These are phyloP conservation scores for Andricus quercusramuli DNA, from an alignment of 2,888 invertebrate genomes.

Conservation along the genomic window DNA sequence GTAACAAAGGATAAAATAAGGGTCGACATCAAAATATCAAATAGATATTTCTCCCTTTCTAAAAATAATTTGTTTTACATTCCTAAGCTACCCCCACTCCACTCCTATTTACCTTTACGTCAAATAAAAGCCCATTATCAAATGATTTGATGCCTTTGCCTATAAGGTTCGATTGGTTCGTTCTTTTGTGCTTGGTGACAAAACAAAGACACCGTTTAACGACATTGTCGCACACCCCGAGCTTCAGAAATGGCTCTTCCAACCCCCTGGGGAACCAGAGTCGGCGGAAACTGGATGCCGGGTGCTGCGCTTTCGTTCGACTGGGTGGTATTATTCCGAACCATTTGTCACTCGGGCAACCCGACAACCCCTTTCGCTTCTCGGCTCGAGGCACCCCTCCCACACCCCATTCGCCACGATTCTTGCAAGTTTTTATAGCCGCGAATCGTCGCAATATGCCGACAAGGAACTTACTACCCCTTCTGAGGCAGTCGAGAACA, in stretches of 20 bases:
- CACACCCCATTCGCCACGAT: conserved; percentile 47
- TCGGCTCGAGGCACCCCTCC: conserved; percentile 52
- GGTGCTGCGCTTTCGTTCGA: conserved; percentile 65
- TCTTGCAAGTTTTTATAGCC: conserved; percentile 74
- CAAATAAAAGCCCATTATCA: neutral
- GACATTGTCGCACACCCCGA: conserved; percentile 66
- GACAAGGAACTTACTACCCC: conserved; percentile 75
- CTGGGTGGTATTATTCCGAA: conserved; percentile 77
- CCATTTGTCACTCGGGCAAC: conserved; percentile 77
- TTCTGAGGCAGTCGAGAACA: conserved; percentile 63
- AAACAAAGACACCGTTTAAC: conserved; percentile 73
- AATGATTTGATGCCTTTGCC: neutral
- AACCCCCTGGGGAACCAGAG: conserved; percentile 52
- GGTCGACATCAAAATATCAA: neutral
- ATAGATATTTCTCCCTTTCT: neutral
- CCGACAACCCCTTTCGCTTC: conserved; percentile 74
- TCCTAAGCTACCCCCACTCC: neutral
- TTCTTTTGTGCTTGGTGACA: conserved; percentile 49
- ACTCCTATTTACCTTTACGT: neutral
- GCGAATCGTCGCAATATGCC: conserved; percentile 78
- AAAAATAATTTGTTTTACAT: neutral
- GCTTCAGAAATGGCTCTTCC: conserved; percentile 43
- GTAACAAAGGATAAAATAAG: neutral
- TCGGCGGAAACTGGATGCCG: conserved; percentile 61
- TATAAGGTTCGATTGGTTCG: neutral